phyloP scores from a whole-genome alignment of 2,113 vertebrate species.

The Entosphenus tridentatus region DNA sequence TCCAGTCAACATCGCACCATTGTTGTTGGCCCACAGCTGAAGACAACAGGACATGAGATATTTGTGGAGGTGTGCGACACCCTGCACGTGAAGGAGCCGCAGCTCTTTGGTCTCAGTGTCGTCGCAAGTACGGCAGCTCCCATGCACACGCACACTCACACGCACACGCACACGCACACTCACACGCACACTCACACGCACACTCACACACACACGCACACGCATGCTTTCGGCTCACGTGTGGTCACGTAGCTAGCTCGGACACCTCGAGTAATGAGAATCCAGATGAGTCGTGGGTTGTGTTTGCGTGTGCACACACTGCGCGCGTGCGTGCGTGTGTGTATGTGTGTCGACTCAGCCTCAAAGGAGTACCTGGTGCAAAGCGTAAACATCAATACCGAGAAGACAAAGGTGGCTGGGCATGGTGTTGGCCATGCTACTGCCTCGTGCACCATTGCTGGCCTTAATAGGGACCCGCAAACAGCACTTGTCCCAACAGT shows the following conservation, averaged over 20 bases:
- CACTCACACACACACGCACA: neutral
- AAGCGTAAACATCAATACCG: too few species aligned
- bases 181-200: neutral
- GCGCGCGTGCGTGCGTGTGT: too few species aligned
- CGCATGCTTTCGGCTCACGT: neutral
- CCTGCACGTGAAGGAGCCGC: neutral
- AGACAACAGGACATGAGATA: neutral
- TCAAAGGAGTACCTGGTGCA: too few species aligned
- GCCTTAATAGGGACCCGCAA: too few species aligned
- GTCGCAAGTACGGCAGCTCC: neutral
- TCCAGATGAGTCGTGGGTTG: neutral
- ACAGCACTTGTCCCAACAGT: too few species aligned
- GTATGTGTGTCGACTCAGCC: too few species aligned
- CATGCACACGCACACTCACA: neutral
- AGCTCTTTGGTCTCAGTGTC: conserved; percentile 3
- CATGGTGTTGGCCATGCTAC: too few species aligned
- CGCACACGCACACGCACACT: neutral
- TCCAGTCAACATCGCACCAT: neutral
- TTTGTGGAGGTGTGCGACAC: conserved; percentile 1
- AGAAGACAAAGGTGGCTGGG: too few species aligned
- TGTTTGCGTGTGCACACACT: neutral
- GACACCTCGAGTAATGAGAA: neutral
- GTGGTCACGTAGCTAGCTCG: neutral
- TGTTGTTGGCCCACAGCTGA: neutral
- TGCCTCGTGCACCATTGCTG: too few species aligned